Evolutionary conservation across 2,888 invertebrate genomes (phyloP).

Genomic region (Eretmocerus hayati): DNA sequence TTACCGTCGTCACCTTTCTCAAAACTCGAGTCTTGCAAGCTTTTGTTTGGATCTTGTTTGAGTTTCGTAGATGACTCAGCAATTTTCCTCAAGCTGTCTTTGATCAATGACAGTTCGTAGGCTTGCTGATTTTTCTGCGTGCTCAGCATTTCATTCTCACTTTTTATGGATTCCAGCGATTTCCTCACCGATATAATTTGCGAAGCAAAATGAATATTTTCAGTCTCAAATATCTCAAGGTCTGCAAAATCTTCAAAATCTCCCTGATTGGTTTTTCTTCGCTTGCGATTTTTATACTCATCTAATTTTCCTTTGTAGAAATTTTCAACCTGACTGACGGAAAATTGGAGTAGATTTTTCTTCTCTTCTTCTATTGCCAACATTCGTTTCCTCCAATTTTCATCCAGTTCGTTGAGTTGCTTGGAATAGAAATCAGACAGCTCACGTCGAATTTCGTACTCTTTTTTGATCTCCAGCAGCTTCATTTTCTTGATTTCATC

Average conservation of each 20-base stretch:
- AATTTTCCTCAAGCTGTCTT: slow-evolving; percentile 6
- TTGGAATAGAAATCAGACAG: slow-evolving; percentile 28
- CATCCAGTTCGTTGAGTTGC: slow-evolving; percentile 31
- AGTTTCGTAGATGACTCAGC: too few relatives aligned
- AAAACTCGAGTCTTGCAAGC: too few relatives aligned
- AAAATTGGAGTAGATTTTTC: slow-evolving; percentile 31
- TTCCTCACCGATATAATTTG: slow-evolving; percentile 23
- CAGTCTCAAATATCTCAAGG: not conserved
- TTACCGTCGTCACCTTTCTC: too few relatives aligned
- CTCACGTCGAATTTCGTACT: slow-evolving; percentile 33
- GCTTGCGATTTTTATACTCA: slow-evolving; percentile 27
- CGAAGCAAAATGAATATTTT: not conserved
- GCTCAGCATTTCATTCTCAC: slow-evolving; percentile 25
- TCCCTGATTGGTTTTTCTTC: slow-evolving; percentile 26
- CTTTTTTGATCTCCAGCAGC: slow-evolving; percentile 24
- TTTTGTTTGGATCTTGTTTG: too few relatives aligned
- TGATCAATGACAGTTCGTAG: slow-evolving; percentile 25
- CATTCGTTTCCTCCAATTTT: slow-evolving; percentile 31
- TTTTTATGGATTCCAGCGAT: slow-evolving; percentile 25
- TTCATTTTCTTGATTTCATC: slow-evolving; percentile 27
- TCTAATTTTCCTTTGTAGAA: slow-evolving; percentile 33
- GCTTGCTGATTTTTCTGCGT: slow-evolving; percentile 29
- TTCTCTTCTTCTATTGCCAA: slow-evolving; percentile 29
- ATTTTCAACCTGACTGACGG: slow-evolving; percentile 30
- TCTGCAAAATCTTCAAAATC: slow-evolving; percentile 22